These are phyloP conservation scores for Lochmaea crataegi DNA, from an alignment of 2,888 invertebrate genomes.

Conservation along the genomic window DNA sequence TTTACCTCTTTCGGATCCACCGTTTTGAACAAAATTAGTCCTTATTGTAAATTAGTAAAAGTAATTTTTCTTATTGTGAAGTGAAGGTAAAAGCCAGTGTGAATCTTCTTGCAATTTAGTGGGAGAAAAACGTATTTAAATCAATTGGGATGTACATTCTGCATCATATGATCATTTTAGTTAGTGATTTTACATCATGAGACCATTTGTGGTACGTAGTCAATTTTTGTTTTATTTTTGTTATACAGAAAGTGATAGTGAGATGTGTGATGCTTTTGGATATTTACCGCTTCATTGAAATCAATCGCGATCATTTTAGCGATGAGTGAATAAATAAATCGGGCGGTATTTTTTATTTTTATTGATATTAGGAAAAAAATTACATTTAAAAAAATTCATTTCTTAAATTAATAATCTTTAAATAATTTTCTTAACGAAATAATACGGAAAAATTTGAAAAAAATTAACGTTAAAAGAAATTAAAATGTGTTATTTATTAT, in stretches of 20 bases:
- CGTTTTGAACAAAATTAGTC: conserved; percentile 47
- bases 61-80: conserved; percentile 54
- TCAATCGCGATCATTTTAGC: background rate
- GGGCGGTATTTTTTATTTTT: too few species aligned
- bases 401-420: too few species aligned
- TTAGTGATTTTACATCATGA: conserved; percentile 61
- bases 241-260: conserved; percentile 41
- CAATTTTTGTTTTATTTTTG: conserved; percentile 36
- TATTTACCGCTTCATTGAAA: background rate
- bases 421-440: too few species aligned
- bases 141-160: conserved; percentile 56
- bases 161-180: conserved; percentile 58
- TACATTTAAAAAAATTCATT: too few species aligned
- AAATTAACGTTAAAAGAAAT: too few species aligned
- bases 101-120: conserved; percentile 46
- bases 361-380: too few species aligned
- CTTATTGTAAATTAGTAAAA: conserved; percentile 55
- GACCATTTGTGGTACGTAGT: conserved; percentile 62
- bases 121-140: conserved; percentile 53
- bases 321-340: background rate
- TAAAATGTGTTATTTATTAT: too few species aligned
- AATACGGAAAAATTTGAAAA: too few species aligned
- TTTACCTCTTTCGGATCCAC: conserved; percentile 10
- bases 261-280: conserved; percentile 28
- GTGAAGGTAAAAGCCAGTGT: conserved; percentile 54